A percentile compares a stretch with the other conserved stretches of the same genome.
phyloP scores from a whole-genome alignment of 2,888 invertebrate species.

The Spatulosminthurus flaviceps region DNA sequence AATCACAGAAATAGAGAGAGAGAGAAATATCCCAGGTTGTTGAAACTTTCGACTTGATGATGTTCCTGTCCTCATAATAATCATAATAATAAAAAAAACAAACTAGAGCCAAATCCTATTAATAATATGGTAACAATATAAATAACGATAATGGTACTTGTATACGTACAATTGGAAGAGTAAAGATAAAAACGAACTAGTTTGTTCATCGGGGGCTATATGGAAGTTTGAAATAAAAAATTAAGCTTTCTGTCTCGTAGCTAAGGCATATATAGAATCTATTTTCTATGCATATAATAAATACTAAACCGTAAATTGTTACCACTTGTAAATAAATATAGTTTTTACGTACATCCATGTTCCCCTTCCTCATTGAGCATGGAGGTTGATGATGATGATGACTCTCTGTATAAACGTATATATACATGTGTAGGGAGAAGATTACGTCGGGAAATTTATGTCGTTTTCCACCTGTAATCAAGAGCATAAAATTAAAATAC shows the following conservation, averaged over 20 bases:
- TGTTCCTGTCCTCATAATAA: not conserved
- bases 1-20: not conserved
- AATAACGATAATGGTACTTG: not conserved
- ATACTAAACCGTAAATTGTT: too few species aligned
- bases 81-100: not conserved
- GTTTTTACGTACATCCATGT: not conserved
- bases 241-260: too few species aligned
- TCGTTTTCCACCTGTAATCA: conserved; percentile 28
- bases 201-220: not conserved
- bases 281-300: too few species aligned
- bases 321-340: too few species aligned
- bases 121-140: conserved; percentile 10
- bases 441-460: conserved; percentile 20
- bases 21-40: not conserved
- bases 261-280: too few species aligned
- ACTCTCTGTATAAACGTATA: too few species aligned
- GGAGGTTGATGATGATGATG: not conserved
- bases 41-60: not conserved
- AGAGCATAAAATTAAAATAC: conserved; percentile 41
- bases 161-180: not conserved
- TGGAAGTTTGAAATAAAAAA: too few species aligned
- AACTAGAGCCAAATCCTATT: not conserved
- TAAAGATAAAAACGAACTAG: not conserved
- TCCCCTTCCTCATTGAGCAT: not conserved
- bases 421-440: too few species aligned